phyloP scores from a whole-genome alignment of 2,797 vertebrate species.

The Anabas testudineus region DNA sequence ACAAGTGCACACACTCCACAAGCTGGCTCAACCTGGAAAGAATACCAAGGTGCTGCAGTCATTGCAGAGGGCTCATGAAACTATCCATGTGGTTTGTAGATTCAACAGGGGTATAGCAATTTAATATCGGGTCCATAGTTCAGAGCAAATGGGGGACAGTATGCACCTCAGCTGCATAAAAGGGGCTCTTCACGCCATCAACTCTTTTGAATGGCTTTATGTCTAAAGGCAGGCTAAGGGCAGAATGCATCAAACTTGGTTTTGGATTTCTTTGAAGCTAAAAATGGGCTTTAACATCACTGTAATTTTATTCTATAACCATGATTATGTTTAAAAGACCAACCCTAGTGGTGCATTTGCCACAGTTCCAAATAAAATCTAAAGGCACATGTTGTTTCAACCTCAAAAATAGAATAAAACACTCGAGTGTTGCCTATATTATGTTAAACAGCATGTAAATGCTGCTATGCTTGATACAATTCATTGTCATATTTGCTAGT shows the following conservation, averaged over 20 bases:
- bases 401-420: neutral
- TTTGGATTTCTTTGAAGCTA: neutral
- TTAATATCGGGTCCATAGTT: conserved; percentile 5
- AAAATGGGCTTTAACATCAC: neutral
- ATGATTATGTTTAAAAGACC: neutral
- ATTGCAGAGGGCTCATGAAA: neutral
- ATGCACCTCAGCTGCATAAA: conserved; percentile 8
- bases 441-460: neutral
- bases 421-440: neutral
- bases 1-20: conserved; percentile 13
- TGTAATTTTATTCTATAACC: neutral
- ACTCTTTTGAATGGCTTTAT: neutral
- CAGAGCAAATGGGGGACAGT: conserved; percentile 10
- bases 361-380: neutral
- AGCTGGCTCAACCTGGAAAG: conserved; percentile 4
- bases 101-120: conserved; percentile 2
- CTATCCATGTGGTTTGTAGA: conserved; percentile 7
- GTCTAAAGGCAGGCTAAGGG: neutral
- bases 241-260: neutral
- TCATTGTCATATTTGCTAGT: neutral
- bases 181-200: conserved; percentile 8
- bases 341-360: neutral
- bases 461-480: neutral
- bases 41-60: neutral
- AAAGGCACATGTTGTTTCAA: neutral